phyloP scores from a whole-genome alignment of 1,140 invertebrate genomes.

The Drosophila obscura region DNA sequence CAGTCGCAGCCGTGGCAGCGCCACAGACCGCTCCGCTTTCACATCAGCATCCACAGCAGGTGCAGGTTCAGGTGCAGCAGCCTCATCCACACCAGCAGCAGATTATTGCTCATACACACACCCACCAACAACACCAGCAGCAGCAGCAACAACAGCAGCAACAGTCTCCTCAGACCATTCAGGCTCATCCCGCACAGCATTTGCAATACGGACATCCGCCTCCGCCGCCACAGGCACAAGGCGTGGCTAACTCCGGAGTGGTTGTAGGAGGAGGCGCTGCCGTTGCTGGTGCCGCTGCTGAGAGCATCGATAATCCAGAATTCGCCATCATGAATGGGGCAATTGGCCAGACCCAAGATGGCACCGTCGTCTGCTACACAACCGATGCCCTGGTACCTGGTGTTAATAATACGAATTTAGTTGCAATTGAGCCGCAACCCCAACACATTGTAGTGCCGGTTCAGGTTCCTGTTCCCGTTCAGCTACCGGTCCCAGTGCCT shows the following conservation, averaged over 20 bases:
- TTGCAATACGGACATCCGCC: constrained; percentile 64
- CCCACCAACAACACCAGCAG: constrained; percentile 62
- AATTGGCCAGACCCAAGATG: constrained; percentile 75
- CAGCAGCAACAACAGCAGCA: constrained; percentile 43
- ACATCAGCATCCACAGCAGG: constrained; percentile 45
- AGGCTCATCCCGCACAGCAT: constrained; percentile 59
- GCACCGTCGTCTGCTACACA: constrained; percentile 73
- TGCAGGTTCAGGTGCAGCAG: constrained; percentile 26
- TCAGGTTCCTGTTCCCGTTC: constrained; percentile 42
- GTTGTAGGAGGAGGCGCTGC: constrained; percentile 29
- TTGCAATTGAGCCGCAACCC: constrained; percentile 73
- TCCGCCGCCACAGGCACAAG: constrained; percentile 45
- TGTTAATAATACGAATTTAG: constrained; percentile 81
- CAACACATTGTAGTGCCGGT: constrained; percentile 61
- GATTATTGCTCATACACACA: constrained; percentile 60
- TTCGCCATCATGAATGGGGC: constrained; percentile 83
- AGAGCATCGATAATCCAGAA: constrained; percentile 71
- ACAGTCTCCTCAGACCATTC: constrained; percentile 23
- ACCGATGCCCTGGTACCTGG: constrained; percentile 76
- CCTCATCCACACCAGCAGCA: constrained; percentile 60
- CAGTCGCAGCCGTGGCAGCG: constrained; percentile 46
- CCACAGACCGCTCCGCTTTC: constrained; percentile 30
- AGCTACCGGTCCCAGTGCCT: constrained; percentile 38
- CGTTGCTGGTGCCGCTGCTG: constrained; percentile 42
- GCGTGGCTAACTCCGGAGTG: constrained; percentile 29